Conservation (phyloP, 2,888 invertebrate species). For the Notocelia uddmanniana region DNA sequence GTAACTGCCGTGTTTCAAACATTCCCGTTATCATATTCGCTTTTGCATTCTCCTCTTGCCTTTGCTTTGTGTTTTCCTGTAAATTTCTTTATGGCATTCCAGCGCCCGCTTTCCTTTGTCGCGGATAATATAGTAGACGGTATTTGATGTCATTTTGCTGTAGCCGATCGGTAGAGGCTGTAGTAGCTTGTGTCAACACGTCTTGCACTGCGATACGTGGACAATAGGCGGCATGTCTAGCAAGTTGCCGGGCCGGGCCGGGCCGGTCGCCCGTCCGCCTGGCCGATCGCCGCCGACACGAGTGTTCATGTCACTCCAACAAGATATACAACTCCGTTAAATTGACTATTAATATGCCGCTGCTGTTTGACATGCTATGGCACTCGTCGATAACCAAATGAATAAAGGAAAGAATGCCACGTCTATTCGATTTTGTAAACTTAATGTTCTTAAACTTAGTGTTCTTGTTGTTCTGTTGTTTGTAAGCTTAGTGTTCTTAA, state of each 20-base stretch:
- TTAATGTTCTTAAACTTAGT: no score
- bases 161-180: slow-evolving; percentile 11
- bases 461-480: no score
- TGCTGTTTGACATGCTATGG: neutral
- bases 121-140: neutral
- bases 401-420: neutral
- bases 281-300: slow-evolving; percentile 23
- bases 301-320: slow-evolving; percentile 6
- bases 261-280: neutral
- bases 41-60: slow-evolving; percentile 48
- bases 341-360: neutral
- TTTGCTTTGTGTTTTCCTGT: slow-evolving; percentile 28
- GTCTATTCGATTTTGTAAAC: no score
- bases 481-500: no score
- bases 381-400: neutral
- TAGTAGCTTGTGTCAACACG: slow-evolving; percentile 16
- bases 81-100: slow-evolving; percentile 33
- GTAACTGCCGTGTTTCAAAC: slow-evolving; percentile 58
- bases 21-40: slow-evolving; percentile 53
- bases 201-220: slow-evolving; percentile 26
- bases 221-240: slow-evolving; percentile 35
- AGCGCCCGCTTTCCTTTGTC: slow-evolving; percentile 18
- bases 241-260: slow-evolving; percentile 9
- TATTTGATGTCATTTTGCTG: slow-evolving; percentile 10
- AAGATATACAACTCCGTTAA: slow-evolving; percentile 8